Base-by-base conservation (phyloP, 2,113 vertebrate genomes). In the Halcyon malimbica region DNA sequence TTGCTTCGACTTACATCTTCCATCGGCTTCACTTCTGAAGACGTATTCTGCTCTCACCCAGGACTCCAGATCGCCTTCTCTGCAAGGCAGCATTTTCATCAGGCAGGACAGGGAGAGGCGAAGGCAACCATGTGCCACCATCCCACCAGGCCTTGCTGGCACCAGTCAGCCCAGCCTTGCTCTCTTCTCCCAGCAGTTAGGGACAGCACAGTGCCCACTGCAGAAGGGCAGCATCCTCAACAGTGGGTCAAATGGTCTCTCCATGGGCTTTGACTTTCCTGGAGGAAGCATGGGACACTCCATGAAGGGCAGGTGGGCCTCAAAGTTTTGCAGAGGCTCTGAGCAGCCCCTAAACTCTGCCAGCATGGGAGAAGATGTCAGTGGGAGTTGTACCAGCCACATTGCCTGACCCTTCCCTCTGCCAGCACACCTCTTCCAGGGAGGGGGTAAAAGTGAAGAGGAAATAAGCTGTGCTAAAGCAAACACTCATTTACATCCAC, bases 231-330 rank as follows among this genome's bases (percentile, higher is more conserved):
- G 14, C 4, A 2, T 0, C 13, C 69, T 63, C 83, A 29, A 3
- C 65, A 26, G 23, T 1, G 0, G 28, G 8, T n/a, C 17, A 25
- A 6, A 18, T 0, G 11, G 51, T 51, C 33, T 79, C 33, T 44
- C 37, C 11, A 0, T 2, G 24, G 65, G 51, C 62, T 70, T 57
- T 57, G 46, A 10, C 17, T 33, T 59, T 53, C 16, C 64, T 0
- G 0, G 3, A 37, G 51, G 60, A 37, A 59, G 29, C 46, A 20
- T 5, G 6, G 31, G 25, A 50, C 16, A 13, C 24, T 76, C n/a
- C 0, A 0, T 10, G 48, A 60, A 77, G 28, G 46, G 46, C 35
- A 53, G 14, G 24, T 1, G 1, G 26, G 33, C 20, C 24, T n/a
- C 37, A 13, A 41, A 63, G 14, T 7, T 26, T 78, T 44, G 9